phyloP scores from a whole-genome alignment of 2,113 vertebrate genomes.

The Triplophysa dalaica region DNA sequence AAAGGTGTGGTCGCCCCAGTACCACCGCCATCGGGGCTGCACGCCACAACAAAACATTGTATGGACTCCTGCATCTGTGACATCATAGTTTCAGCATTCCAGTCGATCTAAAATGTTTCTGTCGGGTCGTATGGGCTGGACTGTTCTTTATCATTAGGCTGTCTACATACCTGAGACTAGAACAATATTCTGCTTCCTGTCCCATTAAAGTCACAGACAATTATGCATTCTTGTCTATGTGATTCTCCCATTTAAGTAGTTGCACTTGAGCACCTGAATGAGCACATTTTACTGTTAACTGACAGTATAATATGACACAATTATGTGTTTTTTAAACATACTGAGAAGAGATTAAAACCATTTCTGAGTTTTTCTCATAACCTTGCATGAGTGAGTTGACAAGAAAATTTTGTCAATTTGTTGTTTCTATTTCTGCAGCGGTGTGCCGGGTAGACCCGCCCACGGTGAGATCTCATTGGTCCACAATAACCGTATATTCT shows the following conservation, averaged over 20 bases:
- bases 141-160: constrained; percentile 16
- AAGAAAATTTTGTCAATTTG: too few species aligned
- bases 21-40: constrained; percentile 24
- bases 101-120: constrained; percentile 39
- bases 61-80: constrained; percentile 24
- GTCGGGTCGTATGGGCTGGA: constrained; percentile 14
- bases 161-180: constrained; percentile 31
- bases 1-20: constrained; percentile 33
- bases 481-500: too few species aligned
- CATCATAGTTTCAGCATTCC: constrained; percentile 46
- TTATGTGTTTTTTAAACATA: too few species aligned
- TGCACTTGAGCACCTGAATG: neutral
- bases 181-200: neutral
- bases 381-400: neutral
- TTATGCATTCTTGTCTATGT: neutral
- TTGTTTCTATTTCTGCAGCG: neutral
- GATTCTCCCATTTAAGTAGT: neutral
- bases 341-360: too few species aligned
- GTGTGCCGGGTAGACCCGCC: neutral
- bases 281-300: too few species aligned
- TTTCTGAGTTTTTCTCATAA: neutral
- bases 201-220: neutral
- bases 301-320: too few species aligned
- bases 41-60: constrained; percentile 37
- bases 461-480: neutral